A percentile compares a stretch with the other conserved stretches of the same genome.
These are phyloP conservation scores for Brachionus plicatilis DNA, from an alignment of 1,140 invertebrate genomes.

Conservation along the genomic window DNA sequence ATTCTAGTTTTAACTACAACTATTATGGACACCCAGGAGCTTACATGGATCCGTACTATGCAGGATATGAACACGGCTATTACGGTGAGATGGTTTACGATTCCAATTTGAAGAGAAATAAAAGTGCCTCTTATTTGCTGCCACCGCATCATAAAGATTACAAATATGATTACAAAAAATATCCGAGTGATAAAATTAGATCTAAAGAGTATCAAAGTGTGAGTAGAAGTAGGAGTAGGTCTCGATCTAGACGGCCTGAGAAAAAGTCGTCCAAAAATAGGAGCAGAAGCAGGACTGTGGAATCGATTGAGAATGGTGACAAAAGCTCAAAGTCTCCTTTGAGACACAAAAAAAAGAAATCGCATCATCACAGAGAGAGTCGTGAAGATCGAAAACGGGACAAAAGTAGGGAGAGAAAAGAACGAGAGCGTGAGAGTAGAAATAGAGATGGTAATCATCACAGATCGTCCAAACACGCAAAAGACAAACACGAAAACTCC, in stretches of 20 bases:
- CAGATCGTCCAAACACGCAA: slow-evolving; percentile 4
- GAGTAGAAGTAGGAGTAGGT: slow-evolving; percentile 4
- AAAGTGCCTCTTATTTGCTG: slow-evolving; percentile 12
- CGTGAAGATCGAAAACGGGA: background rate
- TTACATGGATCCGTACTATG: background rate
- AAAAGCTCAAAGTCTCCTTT: background rate
- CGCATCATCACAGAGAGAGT: slow-evolving; percentile 15
- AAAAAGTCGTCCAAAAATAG: slow-evolving; percentile 6
- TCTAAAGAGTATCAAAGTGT: background rate
- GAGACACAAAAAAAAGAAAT: slow-evolving; percentile 25
- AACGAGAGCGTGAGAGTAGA: background rate
- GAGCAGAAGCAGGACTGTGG: background rate
- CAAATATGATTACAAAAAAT: background rate
- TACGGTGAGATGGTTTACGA: background rate
- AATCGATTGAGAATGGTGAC: background rate
- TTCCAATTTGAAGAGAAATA: background rate
- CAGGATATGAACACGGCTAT: background rate
- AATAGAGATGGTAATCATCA: slow-evolving; percentile 6
- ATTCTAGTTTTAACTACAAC: slow-evolving; percentile 17
- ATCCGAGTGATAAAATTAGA: background rate
- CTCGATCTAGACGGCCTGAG: background rate
- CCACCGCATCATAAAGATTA: slow-evolving; percentile 12
- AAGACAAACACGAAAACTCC: slow-evolving; percentile 9
- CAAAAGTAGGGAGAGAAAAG: background rate
- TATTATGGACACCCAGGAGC: background rate